phyloP scores from a whole-genome alignment of 2,888 invertebrate genomes.

The Lumbricus terrestris region DNA sequence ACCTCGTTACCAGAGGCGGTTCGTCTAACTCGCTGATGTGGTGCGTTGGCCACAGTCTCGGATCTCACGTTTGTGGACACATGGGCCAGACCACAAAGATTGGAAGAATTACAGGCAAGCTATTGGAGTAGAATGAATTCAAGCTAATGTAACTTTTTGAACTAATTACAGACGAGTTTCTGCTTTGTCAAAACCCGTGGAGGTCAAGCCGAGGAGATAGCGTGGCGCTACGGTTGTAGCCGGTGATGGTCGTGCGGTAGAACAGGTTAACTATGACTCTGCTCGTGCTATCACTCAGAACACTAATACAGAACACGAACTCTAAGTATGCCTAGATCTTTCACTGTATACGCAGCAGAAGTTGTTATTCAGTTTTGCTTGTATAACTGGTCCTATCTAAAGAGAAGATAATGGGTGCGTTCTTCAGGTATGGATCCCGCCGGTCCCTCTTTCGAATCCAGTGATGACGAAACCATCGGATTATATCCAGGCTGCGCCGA shows the following conservation, averaged over 20 bases:
- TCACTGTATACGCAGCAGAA: not conserved
- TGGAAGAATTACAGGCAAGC: not conserved
- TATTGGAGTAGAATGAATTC: not conserved
- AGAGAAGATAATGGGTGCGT: not conserved
- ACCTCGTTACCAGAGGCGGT: slow-evolving; percentile 40
- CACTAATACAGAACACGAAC: too few species aligned
- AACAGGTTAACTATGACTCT: too few species aligned
- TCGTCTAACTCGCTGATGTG: slow-evolving; percentile 66
- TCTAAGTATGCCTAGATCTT: too few species aligned
- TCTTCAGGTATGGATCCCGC: slow-evolving; percentile 77
- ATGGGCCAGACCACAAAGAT: slow-evolving; percentile 64
- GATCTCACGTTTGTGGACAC: slow-evolving; percentile 84
- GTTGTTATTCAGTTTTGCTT: not conserved
- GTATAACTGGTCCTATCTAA: not conserved
- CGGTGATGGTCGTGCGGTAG: too few species aligned
- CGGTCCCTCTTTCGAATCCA: slow-evolving; percentile 84
- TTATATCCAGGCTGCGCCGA: slow-evolving; percentile 80
- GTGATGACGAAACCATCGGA: slow-evolving; percentile 75
- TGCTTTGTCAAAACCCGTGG: too few species aligned
- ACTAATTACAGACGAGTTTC: too few species aligned
- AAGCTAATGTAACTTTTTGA: not conserved
- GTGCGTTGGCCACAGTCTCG: slow-evolving; percentile 84
- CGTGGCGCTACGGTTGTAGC: too few species aligned
- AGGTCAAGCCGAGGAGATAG: too few species aligned
- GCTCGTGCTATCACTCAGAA: too few species aligned